A percentile compares a stretch with the other conserved stretches of the same genome.
These are phyloP conservation scores for Diloba caeruleocephala DNA, from an alignment of 2,888 invertebrate genomes.

Conservation along the genomic window DNA sequence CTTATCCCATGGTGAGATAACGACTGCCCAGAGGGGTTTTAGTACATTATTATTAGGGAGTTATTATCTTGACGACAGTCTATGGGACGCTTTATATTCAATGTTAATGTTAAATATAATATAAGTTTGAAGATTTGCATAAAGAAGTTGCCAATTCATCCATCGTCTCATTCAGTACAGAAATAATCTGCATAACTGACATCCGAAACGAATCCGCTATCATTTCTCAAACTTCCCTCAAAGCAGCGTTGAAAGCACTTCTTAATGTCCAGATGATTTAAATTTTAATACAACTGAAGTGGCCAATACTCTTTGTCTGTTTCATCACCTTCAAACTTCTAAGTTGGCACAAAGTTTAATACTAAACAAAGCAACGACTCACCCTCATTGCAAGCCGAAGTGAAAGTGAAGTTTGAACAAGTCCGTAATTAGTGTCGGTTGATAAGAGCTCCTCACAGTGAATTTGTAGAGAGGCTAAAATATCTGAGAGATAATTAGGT, in stretches of 20 bases:
- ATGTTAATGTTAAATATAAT: too few relatives aligned
- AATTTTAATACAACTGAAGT: conserved; percentile 45
- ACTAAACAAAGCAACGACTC: conserved; percentile 56
- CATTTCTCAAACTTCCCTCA: conserved; percentile 22
- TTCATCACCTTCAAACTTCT: conserved; percentile 45
- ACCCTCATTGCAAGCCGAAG: conserved; percentile 50
- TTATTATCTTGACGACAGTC: too few relatives aligned
- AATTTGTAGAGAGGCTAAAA: conserved; percentile 49
- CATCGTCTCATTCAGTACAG: conserved; percentile 4
- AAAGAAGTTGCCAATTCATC: too few relatives aligned
- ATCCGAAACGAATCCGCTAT: conserved; percentile 36
- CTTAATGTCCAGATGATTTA: conserved; percentile 39
- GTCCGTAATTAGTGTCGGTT: conserved; percentile 64
- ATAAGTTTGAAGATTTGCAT: too few relatives aligned
- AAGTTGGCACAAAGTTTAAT: conserved; percentile 54
- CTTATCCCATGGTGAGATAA: too few relatives aligned
- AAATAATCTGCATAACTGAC: conserved; percentile 35
- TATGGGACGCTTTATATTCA: too few relatives aligned
- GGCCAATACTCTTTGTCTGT: conserved; percentile 34
- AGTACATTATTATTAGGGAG: too few relatives aligned
- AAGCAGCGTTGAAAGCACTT: conserved; percentile 37
- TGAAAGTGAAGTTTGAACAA: conserved; percentile 62
- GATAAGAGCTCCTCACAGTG: conserved; percentile 55
- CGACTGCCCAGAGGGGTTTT: too few relatives aligned
- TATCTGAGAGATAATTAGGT: conserved; percentile 50